Evolutionary conservation across 2,888 invertebrate species (phyloP).

Genomic region (Hemithea aestivaria): DNA sequence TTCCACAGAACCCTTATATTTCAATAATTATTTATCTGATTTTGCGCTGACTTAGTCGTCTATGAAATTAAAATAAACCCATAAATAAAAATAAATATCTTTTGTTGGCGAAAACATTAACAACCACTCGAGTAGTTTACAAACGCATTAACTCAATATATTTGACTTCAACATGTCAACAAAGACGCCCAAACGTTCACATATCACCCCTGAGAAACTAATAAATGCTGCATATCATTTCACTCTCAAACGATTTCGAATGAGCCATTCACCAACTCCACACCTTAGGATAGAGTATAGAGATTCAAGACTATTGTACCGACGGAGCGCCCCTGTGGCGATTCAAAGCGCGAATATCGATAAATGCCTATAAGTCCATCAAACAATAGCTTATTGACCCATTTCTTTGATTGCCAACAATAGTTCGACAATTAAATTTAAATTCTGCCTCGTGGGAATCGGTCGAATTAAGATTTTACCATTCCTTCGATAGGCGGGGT

Average conservation of each 20-base stretch:
- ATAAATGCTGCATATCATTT: slow-evolving; percentile 75
- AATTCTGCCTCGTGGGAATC: slow-evolving; percentile 71
- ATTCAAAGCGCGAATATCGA: slow-evolving; percentile 59
- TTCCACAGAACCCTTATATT: too few relatives aligned
- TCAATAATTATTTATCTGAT: too few relatives aligned
- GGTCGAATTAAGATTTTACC: slow-evolving; percentile 65
- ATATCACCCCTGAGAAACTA: slow-evolving; percentile 52
- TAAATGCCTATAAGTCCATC: slow-evolving; percentile 75
- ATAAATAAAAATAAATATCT: too few relatives aligned
- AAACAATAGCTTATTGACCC: slow-evolving; percentile 74
- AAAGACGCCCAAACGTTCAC: not conserved
- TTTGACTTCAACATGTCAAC: slow-evolving; percentile 9
- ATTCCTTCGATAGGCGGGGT: slow-evolving; percentile 58
- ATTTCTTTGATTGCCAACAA: slow-evolving; percentile 71
- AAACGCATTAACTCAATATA: slow-evolving; percentile 10
- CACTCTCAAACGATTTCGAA: slow-evolving; percentile 63
- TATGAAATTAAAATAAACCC: too few relatives aligned
- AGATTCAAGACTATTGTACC: slow-evolving; percentile 40
- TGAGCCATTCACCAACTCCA: slow-evolving; percentile 43
- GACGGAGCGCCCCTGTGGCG: slow-evolving; percentile 50
- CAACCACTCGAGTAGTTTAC: too few relatives aligned
- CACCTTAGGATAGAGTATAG: slow-evolving; percentile 24
- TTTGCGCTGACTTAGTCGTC: too few relatives aligned
- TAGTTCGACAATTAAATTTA: slow-evolving; percentile 72
- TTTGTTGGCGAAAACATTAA: too few relatives aligned